Conservation (phyloP, 2,888 invertebrate genomes). For the Drosophila phalerata region DNA sequence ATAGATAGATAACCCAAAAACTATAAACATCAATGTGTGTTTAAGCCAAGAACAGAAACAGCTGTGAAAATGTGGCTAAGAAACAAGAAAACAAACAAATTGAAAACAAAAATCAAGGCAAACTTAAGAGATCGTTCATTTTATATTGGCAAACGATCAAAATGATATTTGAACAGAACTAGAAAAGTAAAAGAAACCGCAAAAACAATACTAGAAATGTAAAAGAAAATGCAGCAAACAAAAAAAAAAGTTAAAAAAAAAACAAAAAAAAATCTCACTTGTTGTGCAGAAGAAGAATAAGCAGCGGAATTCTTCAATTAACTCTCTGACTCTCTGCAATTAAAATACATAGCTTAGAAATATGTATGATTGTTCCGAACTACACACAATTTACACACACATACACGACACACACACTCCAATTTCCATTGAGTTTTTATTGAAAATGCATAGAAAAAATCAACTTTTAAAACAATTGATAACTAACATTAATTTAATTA, state of each 20-base stretch:
- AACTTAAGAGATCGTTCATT: conserved; percentile 8
- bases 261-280: neutral
- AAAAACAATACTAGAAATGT: neutral
- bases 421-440: neutral
- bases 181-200: neutral
- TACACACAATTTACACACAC: no score
- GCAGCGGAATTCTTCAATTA: neutral
- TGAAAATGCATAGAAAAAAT: neutral
- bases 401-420: neutral
- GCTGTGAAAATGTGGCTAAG: conserved; percentile 1
- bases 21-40: conserved; percentile 4
- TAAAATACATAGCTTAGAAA: neutral
- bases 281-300: conserved; percentile 1
- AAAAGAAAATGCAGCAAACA: neutral
- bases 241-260: neutral
- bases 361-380: neutral
- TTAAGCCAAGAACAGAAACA: conserved; percentile 2
- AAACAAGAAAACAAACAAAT: neutral
- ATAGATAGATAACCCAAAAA: conserved; percentile 17
- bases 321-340: conserved; percentile 5
- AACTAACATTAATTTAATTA: neutral
- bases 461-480: neutral
- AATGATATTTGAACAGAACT: conserved; percentile 8
- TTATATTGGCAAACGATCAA: conserved; percentile 1
- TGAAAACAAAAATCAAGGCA: neutral